Percentiles rank a stretch among this genome's conserved stretches.
Conservation (phyloP, 2,888 invertebrate species). For the Eupithecia subumbrata region DNA sequence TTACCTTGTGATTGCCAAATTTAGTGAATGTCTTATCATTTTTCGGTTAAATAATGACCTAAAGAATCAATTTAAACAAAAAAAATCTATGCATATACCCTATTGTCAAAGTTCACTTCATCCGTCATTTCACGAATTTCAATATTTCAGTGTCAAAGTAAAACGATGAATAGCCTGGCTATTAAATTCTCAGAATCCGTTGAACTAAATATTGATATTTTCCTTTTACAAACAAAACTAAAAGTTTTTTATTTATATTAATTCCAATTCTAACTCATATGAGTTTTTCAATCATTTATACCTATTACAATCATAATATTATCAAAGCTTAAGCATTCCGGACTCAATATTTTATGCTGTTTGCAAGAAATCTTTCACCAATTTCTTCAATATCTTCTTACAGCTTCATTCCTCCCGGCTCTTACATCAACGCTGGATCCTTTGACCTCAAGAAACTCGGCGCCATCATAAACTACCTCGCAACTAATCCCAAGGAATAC, state of each 20-base stretch:
- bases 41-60: too few relatives aligned
- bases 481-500: slow-evolving; percentile 61
- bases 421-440: slow-evolving; percentile 64
- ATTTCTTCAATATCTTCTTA: slow-evolving; percentile 47
- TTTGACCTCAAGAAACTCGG: slow-evolving; percentile 67
- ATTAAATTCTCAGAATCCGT: not conserved
- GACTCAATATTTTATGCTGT: not conserved
- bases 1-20: too few relatives aligned
- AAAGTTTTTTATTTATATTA: too few relatives aligned
- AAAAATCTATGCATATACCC: too few relatives aligned
- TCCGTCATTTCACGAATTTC: not conserved
- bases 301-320: too few relatives aligned
- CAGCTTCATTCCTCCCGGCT: slow-evolving; percentile 73
- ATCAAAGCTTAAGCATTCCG: not conserved
- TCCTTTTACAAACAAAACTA: too few relatives aligned
- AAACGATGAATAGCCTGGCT: not conserved
- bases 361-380: not conserved
- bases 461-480: slow-evolving; percentile 68
- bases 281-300: too few relatives aligned
- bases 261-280: too few relatives aligned
- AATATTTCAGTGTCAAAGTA: not conserved
- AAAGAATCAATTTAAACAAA: too few relatives aligned
- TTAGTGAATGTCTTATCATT: too few relatives aligned
- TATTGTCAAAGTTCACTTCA: not conserved
- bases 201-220: too few relatives aligned